Base-by-base conservation (phyloP, 2,888 invertebrate genomes). In the Lamellibrachia columna region DNA sequence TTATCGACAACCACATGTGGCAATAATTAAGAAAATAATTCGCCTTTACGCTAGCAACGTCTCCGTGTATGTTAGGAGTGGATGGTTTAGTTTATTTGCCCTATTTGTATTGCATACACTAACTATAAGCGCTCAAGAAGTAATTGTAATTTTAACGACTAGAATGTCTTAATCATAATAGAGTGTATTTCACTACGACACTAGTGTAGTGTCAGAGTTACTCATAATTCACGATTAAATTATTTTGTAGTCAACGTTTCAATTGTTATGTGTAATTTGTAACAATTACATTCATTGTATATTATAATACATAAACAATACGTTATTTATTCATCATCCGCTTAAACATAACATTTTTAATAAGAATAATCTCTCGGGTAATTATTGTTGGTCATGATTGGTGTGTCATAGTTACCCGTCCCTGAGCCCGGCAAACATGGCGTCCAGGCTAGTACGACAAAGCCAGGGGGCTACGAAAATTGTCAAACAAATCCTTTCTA, bases 401-500 rank as follows among this genome's bases (percentile, higher is more conserved):
- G 75, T 15, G 75, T 75, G 75, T n/a, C 22, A n/a, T 75, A 75
- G 75, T 75, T 75, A n/a, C 6, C 75, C 6, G 75, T 75, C 75
- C 75, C 75, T 75, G 75, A 75, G 75, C 75, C 55, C 75, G n/a
- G 75, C 60, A 90, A 93, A 94, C 90, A 94, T 94, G 93, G 93
- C 95, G 92, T 93, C 94, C 58, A 94, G 94, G 92, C 94, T 95
- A 15, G 94, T 95, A 40, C 92, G 92, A 22, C 93, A 93, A 75
- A 95, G 95, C 7, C 91, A 95, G 40, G 95, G 96, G 93, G 98
- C 75, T 75, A 75, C 75, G n/a, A 75, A 75, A 75, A 75, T 98
- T 96, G 99, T 98, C 58, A 98, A 98, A 96, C 99, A 99, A 58
- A 97, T 99, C 95, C 97, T 99, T 94, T 99, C 99, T 0, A 95